These are phyloP conservation scores for Clytia hemisphaerica DNA, from an alignment of 30 jellyfish, hydroid and myxozoan genomes.

Conservation along the genomic window DNA sequence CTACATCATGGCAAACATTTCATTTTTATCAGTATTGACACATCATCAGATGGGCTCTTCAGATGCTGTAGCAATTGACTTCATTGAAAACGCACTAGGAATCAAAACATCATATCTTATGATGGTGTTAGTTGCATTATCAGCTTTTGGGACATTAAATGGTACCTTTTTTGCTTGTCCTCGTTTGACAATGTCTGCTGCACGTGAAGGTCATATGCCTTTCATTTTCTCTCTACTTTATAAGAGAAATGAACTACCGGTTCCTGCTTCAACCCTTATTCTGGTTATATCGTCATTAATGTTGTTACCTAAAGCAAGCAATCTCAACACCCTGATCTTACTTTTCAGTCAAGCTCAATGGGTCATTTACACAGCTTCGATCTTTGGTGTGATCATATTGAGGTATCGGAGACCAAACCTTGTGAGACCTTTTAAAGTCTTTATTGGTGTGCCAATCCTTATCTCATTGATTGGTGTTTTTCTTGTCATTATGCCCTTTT, in stretches of 20 bases:
- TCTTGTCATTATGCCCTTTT: constrained; percentile 23
- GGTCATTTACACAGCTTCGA: constrained; percentile 8
- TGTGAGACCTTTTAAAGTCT: constrained; percentile 41
- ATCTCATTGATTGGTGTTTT: constrained; percentile 5
- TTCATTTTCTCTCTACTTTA: no score
- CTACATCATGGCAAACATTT: constrained; percentile 6
- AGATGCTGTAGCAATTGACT: constrained; percentile 11
- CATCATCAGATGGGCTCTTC: constrained; percentile 10
- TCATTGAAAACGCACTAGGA: not conserved
- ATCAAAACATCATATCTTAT: not conserved
- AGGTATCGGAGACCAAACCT: constrained; percentile 29
- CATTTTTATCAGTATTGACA: constrained; percentile 8
- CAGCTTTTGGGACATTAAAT: not conserved
- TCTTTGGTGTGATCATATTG: constrained; percentile 5
- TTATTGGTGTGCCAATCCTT: constrained; percentile 29
- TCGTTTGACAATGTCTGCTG: constrained; percentile 13
- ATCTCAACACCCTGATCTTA: not conserved
- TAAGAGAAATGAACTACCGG: no score
- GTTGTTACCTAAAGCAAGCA: no score
- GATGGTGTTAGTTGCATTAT: not conserved
- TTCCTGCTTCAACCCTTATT: no score
- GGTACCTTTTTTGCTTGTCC: not conserved
- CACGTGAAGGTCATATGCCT: constrained; percentile 39
- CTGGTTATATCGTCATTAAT: no score
- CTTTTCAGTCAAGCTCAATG: constrained; percentile 22